A percentile compares a stretch with the other conserved stretches of the same genome.
phyloP scores from a whole-genome alignment of 2,797 vertebrate species.

The Silurus lanzhouensis region DNA sequence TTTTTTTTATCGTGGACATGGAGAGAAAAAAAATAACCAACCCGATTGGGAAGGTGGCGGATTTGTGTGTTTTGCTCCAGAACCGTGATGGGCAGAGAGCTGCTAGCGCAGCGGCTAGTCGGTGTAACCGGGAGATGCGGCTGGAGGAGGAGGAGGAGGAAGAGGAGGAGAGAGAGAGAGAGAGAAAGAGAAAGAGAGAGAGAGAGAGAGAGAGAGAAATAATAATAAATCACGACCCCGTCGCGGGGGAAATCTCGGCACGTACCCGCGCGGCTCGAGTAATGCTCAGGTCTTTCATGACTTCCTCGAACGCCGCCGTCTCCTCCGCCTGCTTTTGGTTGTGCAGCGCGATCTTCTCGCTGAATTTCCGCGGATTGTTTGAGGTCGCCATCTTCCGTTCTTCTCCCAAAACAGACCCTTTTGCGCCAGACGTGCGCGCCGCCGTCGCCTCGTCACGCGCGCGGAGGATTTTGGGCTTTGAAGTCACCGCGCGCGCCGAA shows the following conservation, averaged over 20 bases:
- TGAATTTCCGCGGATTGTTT: constrained; percentile 99
- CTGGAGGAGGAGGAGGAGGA: no score
- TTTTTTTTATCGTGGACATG: background rate
- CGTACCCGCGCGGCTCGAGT: constrained; percentile 95
- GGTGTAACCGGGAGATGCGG: background rate
- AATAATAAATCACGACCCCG: constrained; percentile 23
- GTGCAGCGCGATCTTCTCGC: constrained; percentile 97
- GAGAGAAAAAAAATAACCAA: background rate
- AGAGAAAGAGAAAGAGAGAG: background rate
- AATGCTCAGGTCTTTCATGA: constrained; percentile 95
- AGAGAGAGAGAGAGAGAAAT: constrained; percentile 2
- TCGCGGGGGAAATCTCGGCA: constrained; percentile 18
- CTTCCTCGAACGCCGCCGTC: constrained; percentile 94
- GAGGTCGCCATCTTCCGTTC: constrained; percentile 97
- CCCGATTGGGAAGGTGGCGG: constrained; percentile 7
- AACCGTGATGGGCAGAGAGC: constrained; percentile 2
- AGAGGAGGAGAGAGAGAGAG: no score
- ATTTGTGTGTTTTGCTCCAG: background rate
- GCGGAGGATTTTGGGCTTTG: constrained; percentile 59
- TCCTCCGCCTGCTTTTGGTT: constrained; percentile 97
- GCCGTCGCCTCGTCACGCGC: constrained; percentile 72
- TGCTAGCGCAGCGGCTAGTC: constrained; percentile 16
- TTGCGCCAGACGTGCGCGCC: constrained; percentile 69
- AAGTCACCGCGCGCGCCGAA: constrained; percentile 39
- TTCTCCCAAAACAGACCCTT: constrained; percentile 83